phyloP scores from a whole-genome alignment of 1,140 invertebrate species.

The Leptoteleia sp. region DNA sequence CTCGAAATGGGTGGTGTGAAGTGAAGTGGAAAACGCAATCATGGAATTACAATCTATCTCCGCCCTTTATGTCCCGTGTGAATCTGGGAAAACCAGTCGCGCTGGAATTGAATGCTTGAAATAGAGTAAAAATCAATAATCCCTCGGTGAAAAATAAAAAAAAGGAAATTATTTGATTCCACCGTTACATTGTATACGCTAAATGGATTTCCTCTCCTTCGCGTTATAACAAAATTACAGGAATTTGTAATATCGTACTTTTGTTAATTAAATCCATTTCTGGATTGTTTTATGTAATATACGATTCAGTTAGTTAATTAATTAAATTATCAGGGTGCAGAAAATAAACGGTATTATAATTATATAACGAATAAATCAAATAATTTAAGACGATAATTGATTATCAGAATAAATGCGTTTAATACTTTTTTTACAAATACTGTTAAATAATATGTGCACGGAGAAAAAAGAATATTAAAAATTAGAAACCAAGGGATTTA shows the following conservation, averaged over 20 bases:
- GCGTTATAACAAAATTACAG: conserved; percentile 25
- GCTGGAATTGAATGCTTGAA: conserved; percentile 67
- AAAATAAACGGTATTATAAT: no score
- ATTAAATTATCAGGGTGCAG: no score
- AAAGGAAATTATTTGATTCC: conserved; percentile 53
- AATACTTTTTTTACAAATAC: no score
- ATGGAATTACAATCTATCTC: conserved; percentile 67
- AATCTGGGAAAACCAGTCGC: conserved; percentile 66
- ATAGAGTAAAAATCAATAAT: conserved; percentile 67
- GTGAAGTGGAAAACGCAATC: conserved; percentile 64
- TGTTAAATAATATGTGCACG: no score
- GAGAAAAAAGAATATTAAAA: no score
- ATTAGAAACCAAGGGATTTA: no score
- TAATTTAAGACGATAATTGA: no score
- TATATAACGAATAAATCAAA: no score
- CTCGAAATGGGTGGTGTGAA: conserved; percentile 60
- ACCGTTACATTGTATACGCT: conserved; percentile 60
- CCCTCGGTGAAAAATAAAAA: conserved; percentile 41
- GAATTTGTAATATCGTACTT: conserved; percentile 8
- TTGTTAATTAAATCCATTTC: no score
- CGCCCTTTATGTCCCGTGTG: conserved; percentile 64
- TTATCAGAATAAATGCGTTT: no score
- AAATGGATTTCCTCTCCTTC: conserved; percentile 44
- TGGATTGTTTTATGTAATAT: no score
- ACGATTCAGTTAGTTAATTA: no score